These are phyloP conservation scores for Oligia fasciuncula DNA, from an alignment of 2,888 invertebrate species.

Conservation along the genomic window DNA sequence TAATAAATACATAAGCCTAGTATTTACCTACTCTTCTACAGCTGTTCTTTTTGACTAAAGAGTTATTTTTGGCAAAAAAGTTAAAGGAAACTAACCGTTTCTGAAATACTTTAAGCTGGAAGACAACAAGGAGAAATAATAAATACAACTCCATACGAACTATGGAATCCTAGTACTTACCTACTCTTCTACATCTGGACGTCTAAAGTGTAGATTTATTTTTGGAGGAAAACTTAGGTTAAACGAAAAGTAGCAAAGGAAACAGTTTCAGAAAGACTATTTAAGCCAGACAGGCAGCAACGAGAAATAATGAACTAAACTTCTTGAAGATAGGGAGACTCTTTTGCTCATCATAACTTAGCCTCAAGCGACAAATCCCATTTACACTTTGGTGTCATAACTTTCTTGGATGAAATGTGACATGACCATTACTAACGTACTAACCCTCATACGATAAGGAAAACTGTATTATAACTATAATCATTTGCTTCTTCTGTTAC, in stretches of 20 bases:
- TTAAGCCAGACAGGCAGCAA: not conserved
- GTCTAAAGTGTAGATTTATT: not conserved
- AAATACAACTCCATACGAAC: not conserved
- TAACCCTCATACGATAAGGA: constrained; percentile 46
- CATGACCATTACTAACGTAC: constrained; percentile 42
- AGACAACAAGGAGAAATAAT: no score
- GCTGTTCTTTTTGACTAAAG: not conserved
- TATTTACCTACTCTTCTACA: not conserved
- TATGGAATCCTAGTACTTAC: constrained; percentile 12
- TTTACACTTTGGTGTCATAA: constrained; percentile 63
- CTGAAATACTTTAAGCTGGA: no score
- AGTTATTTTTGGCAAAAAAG: not conserved
- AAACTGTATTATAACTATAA: constrained; percentile 20
- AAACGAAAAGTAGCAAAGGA: not conserved
- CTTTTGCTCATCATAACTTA: constrained; percentile 50
- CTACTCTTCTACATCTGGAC: not conserved
- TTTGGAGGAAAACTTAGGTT: not conserved
- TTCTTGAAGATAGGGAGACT: constrained; percentile 28
- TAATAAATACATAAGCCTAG: constrained; percentile 23
- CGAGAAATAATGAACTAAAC: constrained; percentile 30
- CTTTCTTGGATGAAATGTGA: constrained; percentile 56
- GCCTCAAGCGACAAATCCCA: constrained; percentile 62
- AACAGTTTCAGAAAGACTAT: not conserved
- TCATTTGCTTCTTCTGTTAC: not conserved
- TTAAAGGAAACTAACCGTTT: no score